Evolutionary conservation across 2,113 vertebrate genomes (phyloP), one percentile per base, ranked within the genome.

Genomic region (Sander lucioperca): DNA sequence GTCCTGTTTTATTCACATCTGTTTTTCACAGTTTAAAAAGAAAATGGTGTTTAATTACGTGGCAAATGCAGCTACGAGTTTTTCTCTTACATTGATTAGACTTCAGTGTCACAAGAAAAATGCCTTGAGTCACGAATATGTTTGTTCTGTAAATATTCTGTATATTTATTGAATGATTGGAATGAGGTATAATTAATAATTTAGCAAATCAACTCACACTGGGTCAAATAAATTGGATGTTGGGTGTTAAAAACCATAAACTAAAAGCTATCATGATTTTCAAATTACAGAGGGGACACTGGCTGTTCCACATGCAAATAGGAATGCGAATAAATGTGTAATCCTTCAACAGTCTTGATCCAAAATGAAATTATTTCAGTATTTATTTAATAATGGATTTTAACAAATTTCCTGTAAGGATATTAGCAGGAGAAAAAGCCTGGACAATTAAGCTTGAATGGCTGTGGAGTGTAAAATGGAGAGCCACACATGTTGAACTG

Each of bases 371-470:
- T 83, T 71, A 83, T 87, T 89, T 89, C 56, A 82, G 53, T 86
- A 68, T 90, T 89, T 89, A 86, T 89, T 86, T 53, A 79, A 86
- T 85, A 83, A 85, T 84, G 74, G 77, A 79, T 89, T 91, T 90
- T 88, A 89, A 88, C 79, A 84, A 84, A 86, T 86, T 86, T 87
- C 23, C 69, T 79, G 65, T 76, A 80, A 88, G 76, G 59, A 90
- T 86, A 85, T 91, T 86, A 80, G 73, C 65, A 48, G 76, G n/a
- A 53, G 75, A 53, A 30, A 67, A 77, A 51, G 73, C 67, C 50
- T 74, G 58, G 74, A 83, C 71, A 83, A 80, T 82, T 71, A 68
- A 70, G 76, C 85, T 70, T 84, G 72, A 87, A 57, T 76, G 61
- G 56, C 74, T 89, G 84, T 77, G 58, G 79, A 66, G 80, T 89